A percentile compares a stretch with the other conserved stretches of the same genome.
phyloP scores from a whole-genome alignment of 1,140 invertebrate species.

The Achatina immaculata region DNA sequence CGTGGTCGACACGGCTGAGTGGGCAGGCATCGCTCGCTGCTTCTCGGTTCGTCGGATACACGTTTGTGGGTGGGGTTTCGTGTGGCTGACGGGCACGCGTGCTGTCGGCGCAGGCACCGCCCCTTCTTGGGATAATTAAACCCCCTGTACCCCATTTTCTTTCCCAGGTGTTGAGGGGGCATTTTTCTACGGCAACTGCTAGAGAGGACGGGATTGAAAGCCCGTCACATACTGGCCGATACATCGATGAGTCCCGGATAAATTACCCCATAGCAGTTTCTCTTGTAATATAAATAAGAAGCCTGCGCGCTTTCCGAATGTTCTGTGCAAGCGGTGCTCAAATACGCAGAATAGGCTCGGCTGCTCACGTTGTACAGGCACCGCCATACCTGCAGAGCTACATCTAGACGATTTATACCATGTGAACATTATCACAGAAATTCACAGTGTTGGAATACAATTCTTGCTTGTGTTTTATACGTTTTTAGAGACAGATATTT shows the following conservation, averaged over 20 bases:
- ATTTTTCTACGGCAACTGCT: not conserved
- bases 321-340: not conserved
- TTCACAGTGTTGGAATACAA: too few relatives aligned
- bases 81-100: constrained; percentile 9
- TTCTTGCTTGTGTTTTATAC: too few relatives aligned
- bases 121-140: too few relatives aligned
- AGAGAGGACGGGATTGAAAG: not conserved
- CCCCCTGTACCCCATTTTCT: not conserved
- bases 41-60: constrained; percentile 7
- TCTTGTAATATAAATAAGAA: not conserved
- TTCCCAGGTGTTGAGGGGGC: not conserved
- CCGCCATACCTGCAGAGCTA: too few relatives aligned
- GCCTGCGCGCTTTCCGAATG: not conserved
- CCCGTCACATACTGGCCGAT: not conserved
- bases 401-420: too few relatives aligned
- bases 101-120: not conserved
- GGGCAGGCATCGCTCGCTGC: not conserved
- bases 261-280: not conserved
- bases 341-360: too few relatives aligned
- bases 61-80: constrained; percentile 9
- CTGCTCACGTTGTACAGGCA: too few relatives aligned
- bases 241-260: not conserved
- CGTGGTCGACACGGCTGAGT: not conserved
- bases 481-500: too few relatives aligned
- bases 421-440: too few relatives aligned